Percentiles rank a stretch among this genome's conserved stretches.
Conservation (phyloP, 92 coral and sea anemone species). For the Epizoanthus illoricatus region DNA sequence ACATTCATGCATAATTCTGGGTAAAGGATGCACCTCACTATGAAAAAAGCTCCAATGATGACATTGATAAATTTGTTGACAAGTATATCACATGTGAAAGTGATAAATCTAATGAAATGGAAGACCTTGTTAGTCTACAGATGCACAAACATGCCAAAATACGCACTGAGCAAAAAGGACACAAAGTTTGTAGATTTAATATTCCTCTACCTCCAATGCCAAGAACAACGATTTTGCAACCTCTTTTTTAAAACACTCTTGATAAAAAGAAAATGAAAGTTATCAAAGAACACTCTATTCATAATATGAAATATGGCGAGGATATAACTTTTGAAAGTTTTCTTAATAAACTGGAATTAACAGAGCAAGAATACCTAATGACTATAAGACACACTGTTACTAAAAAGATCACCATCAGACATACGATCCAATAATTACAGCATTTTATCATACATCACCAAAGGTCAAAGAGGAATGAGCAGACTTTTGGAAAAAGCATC, state of each 20-base stretch:
- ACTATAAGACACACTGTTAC: conserved; percentile 23
- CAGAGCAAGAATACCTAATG: conserved; percentile 2
- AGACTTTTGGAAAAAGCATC: conserved; percentile 50
- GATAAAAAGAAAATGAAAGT: conserved; percentile 27
- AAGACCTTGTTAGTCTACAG: conserved; percentile 9
- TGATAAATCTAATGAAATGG: not conserved
- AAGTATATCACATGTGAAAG: no score
- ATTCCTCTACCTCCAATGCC: conserved; percentile 1
- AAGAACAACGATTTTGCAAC: conserved; percentile 13
- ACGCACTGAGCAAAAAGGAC: conserved; percentile 2
- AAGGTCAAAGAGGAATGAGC: conserved; percentile 57
- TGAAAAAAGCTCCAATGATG: conserved; percentile 44
- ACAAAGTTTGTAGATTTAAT: not conserved
- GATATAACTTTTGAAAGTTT: conserved; percentile 25
- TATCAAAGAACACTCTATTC: not conserved
- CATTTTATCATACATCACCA: not conserved
- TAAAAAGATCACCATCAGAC: conserved; percentile 28
- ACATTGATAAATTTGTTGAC: not conserved
- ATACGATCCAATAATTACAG: conserved; percentile 28
- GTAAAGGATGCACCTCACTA: conserved; percentile 54
- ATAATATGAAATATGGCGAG: conserved; percentile 32
- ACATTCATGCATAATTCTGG: conserved; percentile 55
- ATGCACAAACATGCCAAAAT: conserved; percentile 10
- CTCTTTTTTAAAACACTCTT: conserved; percentile 27
- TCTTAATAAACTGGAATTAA: conserved; percentile 24